Base-by-base conservation (phyloP, 2,797 vertebrate species). In the Characodon lateralis region DNA sequence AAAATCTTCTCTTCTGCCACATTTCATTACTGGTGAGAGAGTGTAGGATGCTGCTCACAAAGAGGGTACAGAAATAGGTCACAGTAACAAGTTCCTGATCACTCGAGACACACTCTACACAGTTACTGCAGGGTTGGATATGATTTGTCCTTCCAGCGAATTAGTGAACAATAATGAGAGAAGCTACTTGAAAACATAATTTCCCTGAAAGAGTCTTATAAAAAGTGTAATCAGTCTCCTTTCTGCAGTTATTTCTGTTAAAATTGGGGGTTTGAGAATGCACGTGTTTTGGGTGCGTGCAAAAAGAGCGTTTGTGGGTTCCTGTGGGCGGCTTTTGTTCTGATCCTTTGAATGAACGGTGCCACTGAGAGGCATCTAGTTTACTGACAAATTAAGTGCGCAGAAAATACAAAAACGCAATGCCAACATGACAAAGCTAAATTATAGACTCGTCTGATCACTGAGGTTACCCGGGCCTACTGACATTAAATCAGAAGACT, bases 11-110 rank as follows among this genome's bases (percentile, higher is more conserved):
- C 59, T 78, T 83, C 77, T 85, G 78, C 73, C 0, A 80, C 84
- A 85, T 91, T 93, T 91, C 83, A 89, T 92, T 84, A 88, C 82
- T 78, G 69, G 69, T 71, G 72, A 73, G 71, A 80, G 78, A 76
- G 63, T 81, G 83, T 5, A 56, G 76, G 83, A 81, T 74, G 83
- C 82, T 81, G 71, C 75, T 84, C 78, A 79, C 73, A 78, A 71
- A 79, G 63, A 85, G 78, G 69, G 72, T 7, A 0, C 61, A 85
- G 87, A 89, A 89, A 88, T 89, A 83, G 87, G 87, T 89, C 83
- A 89, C 31, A 9, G 46, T 77, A 71, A 50, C 55, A 18, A 79
- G 83, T 80, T 22, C 56, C 66, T 66, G 87, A 89, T 86, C 83
- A 73, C 81, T 86, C 58, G 59, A 88, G 69, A 87, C 35, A 39